Evolutionary conservation across 2,888 invertebrate species (phyloP), one percentile per base, ranked within the genome.

Genomic region (Coronaproctus castanopsis): DNA sequence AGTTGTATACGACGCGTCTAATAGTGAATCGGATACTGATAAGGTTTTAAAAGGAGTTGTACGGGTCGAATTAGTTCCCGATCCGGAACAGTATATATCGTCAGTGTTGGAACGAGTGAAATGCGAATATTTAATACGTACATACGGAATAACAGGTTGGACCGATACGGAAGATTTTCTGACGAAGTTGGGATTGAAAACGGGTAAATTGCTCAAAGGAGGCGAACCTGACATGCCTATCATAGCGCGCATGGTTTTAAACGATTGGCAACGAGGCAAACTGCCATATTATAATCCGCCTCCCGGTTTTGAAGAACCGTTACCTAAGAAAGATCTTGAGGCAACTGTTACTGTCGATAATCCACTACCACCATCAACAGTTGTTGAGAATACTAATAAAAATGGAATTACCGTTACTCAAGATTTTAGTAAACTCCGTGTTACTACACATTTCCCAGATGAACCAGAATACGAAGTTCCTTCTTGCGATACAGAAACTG

Each of bases 201-300:
- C 81, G 14, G 98, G 98, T 0, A 92, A 91, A 73, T 75, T 99
- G 58, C 72, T 93, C 10, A 97, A 95, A 71, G 91, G 91, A 66
- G 98, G 95, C n/a, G 96, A 98, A 70, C 92, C 98, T 10, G 95
- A 98, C 74, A 75, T 93, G 21, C 75, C 79, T 55, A 86, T 86
- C 62, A 86, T 87, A 1, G 85, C 98, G 0, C 85, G 87, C 71
- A 95, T 95, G 87, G 82, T 99, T 10, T 77, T 98, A 1, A 98
- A 98, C 75, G 98, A 98, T 72, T 98, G 93, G 87, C 97, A 98
- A 74, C 79, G 98, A 68, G 98, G 98, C 3, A 93, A 92, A 73
- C 74, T 98, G 58, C 96, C 97, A 1, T 97, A 88, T 73, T 98
- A 90, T 75, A 83, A 90, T 2, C 78, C 82, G 54, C 96, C 96